Conservation (phyloP, 2,888 invertebrate genomes). For the Helobdella robusta region DNA sequence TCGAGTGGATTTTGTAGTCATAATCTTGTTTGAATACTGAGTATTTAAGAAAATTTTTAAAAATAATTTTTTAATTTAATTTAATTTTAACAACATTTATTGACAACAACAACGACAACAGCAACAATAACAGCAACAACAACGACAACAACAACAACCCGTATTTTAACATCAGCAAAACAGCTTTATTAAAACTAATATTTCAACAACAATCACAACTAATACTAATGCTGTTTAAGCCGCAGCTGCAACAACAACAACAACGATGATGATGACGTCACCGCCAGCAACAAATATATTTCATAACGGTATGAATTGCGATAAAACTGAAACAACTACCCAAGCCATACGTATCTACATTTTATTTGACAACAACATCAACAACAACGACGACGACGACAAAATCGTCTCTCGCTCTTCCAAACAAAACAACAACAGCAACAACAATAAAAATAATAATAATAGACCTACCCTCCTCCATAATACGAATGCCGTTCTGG, state of each 20-base stretch:
- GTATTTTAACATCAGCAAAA: background rate
- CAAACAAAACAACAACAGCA: background rate
- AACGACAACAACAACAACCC: constrained; percentile 7
- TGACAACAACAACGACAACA: constrained; percentile 6
- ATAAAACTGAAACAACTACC: background rate
- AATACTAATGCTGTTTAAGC: background rate
- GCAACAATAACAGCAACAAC: constrained; percentile 15
- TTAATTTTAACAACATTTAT: background rate
- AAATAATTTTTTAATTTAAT: background rate
- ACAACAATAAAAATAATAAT: background rate
- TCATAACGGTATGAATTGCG: background rate
- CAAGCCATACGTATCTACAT: background rate
- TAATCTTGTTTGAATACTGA: constrained; percentile 16
- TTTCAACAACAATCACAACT: no score
- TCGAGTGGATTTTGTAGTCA: constrained; percentile 16
- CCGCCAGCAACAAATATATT: background rate
- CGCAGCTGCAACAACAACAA: background rate
- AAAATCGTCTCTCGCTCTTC: background rate
- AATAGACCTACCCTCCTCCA: constrained; percentile 13
- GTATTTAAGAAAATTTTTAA: no score
- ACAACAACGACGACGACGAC: background rate
- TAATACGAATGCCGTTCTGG: constrained; percentile 5
- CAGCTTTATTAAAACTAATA: no score
- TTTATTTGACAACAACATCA: background rate
- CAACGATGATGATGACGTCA: background rate